Base-by-base conservation (phyloP, 2,797 vertebrate species). In the Chloroceryle inda region DNA sequence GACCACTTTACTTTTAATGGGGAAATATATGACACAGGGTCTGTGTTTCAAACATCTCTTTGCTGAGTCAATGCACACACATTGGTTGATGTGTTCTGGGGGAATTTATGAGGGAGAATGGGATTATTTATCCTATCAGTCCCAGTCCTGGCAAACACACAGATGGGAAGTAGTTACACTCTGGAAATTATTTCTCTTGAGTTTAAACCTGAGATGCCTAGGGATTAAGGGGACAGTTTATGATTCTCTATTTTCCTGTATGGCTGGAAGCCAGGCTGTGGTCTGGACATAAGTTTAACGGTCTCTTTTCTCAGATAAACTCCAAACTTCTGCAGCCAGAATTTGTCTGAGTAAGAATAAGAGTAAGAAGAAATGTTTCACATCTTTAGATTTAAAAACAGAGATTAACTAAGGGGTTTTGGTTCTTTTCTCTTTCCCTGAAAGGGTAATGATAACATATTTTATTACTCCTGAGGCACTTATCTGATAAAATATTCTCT, bases 161-260 rank as follows among this genome's bases (percentile, higher is more conserved):
- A 72, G 45, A 77, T 74, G 56, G 63, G 73, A 95, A 96, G 62
- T 72, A 88, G 72, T 88, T 81, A 45, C 47, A 88, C 58, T 66
- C 62, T 92, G 79, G 58, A 96, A 91, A 76, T 82, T 35, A 81
- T 83, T 89, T 86, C 82, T 95, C 69, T 78, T 90, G 79, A 88
- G 37, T 9, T 92, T 94, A 89, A 94, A 94, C 21, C 33, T 84
- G 79, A 88, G 76, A 89, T 76, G 63, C 50, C 50, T 72, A 33
- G 50, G 53, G 69, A 92, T 38, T 58, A 81, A 80, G 19, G 20
- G 82, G 59, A 76, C 88, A 89, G 63, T 91, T 92, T 84, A 86
- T 69, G 50, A 83, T 29, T 71, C 59, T 69, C 38, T 80, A 6
- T 91, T 92, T 96, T 91, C 69, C 87, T 91, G 45, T 69, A 79